Percentiles rank a stretch among this genome's conserved stretches.
Evolutionary conservation across 2,888 invertebrate species (phyloP).

Genomic region (Chromoteleia sp.): DNA sequence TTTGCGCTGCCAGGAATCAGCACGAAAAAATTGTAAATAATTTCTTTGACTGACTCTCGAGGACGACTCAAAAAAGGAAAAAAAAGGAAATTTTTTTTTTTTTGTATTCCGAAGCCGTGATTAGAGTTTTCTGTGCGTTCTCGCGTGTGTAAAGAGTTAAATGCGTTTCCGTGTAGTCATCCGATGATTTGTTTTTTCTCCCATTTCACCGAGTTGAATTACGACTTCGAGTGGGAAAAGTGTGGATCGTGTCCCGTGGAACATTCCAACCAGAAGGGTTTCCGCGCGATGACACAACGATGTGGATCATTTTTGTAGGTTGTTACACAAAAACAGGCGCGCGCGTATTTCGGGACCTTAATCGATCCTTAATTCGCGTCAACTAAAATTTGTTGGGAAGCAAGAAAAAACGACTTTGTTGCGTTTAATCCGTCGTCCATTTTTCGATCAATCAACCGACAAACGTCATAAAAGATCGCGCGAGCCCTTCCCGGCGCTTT

Average conservation of each 20-base stretch:
- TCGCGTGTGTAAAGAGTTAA: constrained; percentile 44
- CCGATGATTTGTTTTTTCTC: constrained; percentile 44
- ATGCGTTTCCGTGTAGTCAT: constrained; percentile 57
- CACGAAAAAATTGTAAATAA: constrained; percentile 50
- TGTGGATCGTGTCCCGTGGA: neutral
- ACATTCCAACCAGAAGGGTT: too few species aligned
- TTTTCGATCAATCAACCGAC: constrained; percentile 20
- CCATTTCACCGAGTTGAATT: constrained; percentile 7
- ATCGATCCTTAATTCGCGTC: too few species aligned
- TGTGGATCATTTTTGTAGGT: neutral
- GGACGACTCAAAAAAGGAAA: constrained; percentile 21
- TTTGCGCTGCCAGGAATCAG: constrained; percentile 48
- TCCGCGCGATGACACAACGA: neutral
- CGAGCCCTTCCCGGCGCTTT: constrained; percentile 11
- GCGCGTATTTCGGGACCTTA: too few species aligned
- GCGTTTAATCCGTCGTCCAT: too few species aligned
- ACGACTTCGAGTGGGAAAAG: constrained; percentile 21
- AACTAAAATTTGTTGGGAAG: too few species aligned
- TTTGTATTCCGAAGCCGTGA: constrained; percentile 9
- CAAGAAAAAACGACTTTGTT: too few species aligned
- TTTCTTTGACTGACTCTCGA: constrained; percentile 48
- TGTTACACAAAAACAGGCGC: too few species aligned
- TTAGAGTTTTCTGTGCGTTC: constrained; percentile 1
- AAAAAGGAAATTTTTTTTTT: constrained; percentile 7
- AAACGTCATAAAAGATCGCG: constrained; percentile 32